A percentile compares a stretch with the other conserved stretches of the same genome.
phyloP scores from a whole-genome alignment of 1,140 invertebrate genomes.

The Heterodera schachtii region DNA sequence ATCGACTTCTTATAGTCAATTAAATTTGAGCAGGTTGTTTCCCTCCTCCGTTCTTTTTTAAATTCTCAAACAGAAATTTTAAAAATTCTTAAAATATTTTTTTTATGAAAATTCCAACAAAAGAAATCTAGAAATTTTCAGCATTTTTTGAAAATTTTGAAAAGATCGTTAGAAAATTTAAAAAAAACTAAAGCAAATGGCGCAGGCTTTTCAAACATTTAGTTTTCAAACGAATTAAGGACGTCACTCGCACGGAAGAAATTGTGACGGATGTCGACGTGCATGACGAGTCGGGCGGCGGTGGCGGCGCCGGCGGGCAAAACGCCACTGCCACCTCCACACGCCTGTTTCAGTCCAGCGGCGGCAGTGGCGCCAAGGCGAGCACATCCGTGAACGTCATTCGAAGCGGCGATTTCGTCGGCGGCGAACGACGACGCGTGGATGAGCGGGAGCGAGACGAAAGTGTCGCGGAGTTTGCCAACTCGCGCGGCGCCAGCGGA shows the following conservation, averaged over 20 bases:
- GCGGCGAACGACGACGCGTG: background rate
- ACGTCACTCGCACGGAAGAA: slow-evolving; percentile 32
- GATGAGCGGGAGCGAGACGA: slow-evolving; percentile 63
- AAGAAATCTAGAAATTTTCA: no score
- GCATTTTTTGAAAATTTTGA: no score
- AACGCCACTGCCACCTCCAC: no score
- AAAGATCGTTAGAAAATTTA: no score
- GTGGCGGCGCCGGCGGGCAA: slow-evolving; percentile 40
- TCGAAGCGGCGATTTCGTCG: slow-evolving; percentile 20
- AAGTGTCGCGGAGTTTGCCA: slow-evolving; percentile 64
- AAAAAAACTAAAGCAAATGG: no score
- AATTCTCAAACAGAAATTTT: no score
- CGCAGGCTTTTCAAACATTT: no score
- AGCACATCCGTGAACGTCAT: slow-evolving; percentile 1
- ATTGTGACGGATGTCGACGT: slow-evolving; percentile 42
- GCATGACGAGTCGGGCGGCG: slow-evolving; percentile 36
- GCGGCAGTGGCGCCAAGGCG: slow-evolving; percentile 3
- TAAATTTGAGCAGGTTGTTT: no score
- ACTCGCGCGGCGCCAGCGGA: slow-evolving; percentile 45
- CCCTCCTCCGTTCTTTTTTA: no score
- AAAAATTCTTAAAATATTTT: no score
- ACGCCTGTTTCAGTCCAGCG: slow-evolving; percentile 28
- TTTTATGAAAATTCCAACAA: no score
- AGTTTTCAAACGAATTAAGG: background rate
- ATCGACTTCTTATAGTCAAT: no score